Conservation (phyloP, 2,113 vertebrate species). For the Nanorana parkeri region DNA sequence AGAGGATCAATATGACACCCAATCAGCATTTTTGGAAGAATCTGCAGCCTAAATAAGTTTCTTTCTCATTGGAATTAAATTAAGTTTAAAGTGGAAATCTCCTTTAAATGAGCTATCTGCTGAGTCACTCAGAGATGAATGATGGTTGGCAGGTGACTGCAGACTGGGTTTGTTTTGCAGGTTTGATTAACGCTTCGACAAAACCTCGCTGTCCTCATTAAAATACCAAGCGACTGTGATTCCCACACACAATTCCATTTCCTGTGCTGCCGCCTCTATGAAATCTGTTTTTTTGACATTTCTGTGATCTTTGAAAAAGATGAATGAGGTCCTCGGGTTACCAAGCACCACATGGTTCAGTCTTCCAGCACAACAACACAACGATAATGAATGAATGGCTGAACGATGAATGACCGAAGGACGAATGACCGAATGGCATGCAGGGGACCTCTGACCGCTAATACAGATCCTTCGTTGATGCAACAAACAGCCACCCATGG, state of each 20-base stretch:
- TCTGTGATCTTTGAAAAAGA: conserved; percentile 73
- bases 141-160: neutral
- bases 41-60: no score
- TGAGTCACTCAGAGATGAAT: neutral
- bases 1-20: no score
- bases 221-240: neutral
- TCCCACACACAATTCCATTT: neutral
- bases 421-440: no score
- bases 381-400: no score
- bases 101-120: neutral
- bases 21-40: no score
- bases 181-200: neutral
- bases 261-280: neutral
- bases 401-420: no score
- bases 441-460: no score
- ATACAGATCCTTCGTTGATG: no score
- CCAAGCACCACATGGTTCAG: conserved; percentile 66
- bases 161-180: neutral
- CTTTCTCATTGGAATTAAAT: no score
- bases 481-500: no score
- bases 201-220: neutral
- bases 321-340: conserved; percentile 74
- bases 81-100: no score
- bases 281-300: conserved; percentile 70
- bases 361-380: neutral